phyloP scores from a whole-genome alignment of 2,113 vertebrate species.

The Coryphaenoides rupestris region DNA sequence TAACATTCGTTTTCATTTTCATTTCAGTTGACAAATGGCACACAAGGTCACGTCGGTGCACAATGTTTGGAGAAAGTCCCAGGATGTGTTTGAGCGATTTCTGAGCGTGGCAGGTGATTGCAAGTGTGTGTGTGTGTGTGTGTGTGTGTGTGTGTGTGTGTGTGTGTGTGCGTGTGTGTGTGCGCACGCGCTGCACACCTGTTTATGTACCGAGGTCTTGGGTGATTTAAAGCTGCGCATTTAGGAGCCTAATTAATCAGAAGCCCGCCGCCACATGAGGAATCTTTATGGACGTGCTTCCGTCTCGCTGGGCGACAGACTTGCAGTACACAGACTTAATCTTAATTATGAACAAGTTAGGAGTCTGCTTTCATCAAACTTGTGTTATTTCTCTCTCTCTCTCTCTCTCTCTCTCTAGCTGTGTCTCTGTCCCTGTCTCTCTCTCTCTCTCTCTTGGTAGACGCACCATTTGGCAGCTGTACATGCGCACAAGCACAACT shows the following conservation, averaged over 20 bases:
- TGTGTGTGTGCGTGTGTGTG: slow-evolving; percentile 5
- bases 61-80: neutral
- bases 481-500: too few species aligned
- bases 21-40: neutral
- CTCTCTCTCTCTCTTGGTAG: too few species aligned
- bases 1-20: too few species aligned
- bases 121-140: neutral
- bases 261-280: slow-evolving; percentile 33
- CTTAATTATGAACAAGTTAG: slow-evolving; percentile 39
- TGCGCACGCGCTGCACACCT: neutral
- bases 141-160: neutral
- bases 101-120: neutral
- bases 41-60: neutral
- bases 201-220: slow-evolving; percentile 17
- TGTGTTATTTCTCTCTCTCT: too few species aligned
- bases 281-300: slow-evolving; percentile 30
- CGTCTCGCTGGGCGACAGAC: slow-evolving; percentile 29
- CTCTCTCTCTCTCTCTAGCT: too few species aligned
- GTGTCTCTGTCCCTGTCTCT: too few species aligned
- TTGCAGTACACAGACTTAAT: slow-evolving; percentile 27
- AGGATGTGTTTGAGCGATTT: neutral
- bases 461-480: too few species aligned
- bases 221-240: slow-evolving; percentile 44
- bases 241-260: slow-evolving; percentile 51
- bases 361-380: slow-evolving; percentile 7